A percentile compares a stretch with the other conserved stretches of the same genome.
phyloP scores from a whole-genome alignment of 2,888 invertebrate species.

The Catocala fraxini region DNA sequence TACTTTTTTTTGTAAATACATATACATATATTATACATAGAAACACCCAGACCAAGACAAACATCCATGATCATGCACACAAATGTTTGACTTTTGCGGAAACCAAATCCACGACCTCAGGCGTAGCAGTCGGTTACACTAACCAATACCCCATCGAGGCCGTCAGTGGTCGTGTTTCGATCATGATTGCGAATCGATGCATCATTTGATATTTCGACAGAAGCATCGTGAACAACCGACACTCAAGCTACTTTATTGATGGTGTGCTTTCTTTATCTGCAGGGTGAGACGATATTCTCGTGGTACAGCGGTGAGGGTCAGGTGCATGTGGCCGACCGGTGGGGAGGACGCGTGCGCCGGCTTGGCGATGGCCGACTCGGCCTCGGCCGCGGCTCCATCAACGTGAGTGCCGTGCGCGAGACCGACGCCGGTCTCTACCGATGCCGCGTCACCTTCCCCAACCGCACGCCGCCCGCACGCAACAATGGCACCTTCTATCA shows the following conservation, averaged over 20 bases:
- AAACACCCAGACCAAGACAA: too few species aligned
- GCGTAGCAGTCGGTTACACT: too few species aligned
- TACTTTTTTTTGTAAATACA: too few species aligned
- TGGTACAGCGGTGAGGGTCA: slow-evolving; percentile 92
- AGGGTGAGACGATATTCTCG: slow-evolving; percentile 94
- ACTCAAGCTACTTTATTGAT: background rate
- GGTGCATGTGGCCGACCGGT: slow-evolving; percentile 91
- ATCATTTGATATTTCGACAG: too few species aligned
- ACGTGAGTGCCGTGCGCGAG: slow-evolving; percentile 95
- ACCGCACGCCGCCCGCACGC: slow-evolving; percentile 93
- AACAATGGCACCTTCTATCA: slow-evolving; percentile 97
- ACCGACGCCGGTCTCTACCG: slow-evolving; percentile 97
- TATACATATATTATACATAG: too few species aligned
- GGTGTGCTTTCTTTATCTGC: slow-evolving; percentile 32
- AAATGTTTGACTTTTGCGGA: too few species aligned
- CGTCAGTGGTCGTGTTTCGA: too few species aligned
- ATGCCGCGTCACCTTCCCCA: slow-evolving; percentile 95
- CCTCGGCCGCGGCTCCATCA: slow-evolving; percentile 91
- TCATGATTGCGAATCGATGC: too few species aligned
- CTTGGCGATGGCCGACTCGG: slow-evolving; percentile 77
- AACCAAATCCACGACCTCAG: too few species aligned
- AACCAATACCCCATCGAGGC: too few species aligned
- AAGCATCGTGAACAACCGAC: too few species aligned
- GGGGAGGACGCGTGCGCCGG: slow-evolving; percentile 91
- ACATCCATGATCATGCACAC: too few species aligned